phyloP scores from a whole-genome alignment of 2,113 vertebrate species.

The Plotosus lineatus region DNA sequence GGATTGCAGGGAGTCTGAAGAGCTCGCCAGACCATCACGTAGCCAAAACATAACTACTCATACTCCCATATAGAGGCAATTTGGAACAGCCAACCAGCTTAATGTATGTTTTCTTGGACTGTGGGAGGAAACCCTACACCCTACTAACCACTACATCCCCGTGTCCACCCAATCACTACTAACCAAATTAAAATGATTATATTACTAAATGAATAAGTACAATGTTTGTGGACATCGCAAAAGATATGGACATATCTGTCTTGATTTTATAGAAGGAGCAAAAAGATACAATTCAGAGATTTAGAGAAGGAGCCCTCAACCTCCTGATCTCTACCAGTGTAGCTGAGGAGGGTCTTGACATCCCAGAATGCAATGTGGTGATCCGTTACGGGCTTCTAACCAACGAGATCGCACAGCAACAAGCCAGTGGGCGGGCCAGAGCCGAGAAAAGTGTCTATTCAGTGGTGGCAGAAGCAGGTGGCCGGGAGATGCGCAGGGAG shows the following conservation, averaged over 20 bases:
- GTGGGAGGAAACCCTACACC: too few species aligned
- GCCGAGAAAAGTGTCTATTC: conserved; percentile 82
- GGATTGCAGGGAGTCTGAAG: too few species aligned
- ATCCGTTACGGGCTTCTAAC: conserved; percentile 92
- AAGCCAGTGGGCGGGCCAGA: conserved; percentile 88
- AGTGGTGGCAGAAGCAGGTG: conserved; percentile 75
- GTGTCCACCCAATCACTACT: too few species aligned
- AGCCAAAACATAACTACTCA: too few species aligned
- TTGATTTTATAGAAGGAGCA: conserved; percentile 70
- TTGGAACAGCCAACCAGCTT: too few species aligned
- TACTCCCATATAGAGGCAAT: too few species aligned
- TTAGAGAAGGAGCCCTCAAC: conserved; percentile 78
- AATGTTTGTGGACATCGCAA: background rate
- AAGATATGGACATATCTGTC: background rate
- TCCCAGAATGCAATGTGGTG: conserved; percentile 84
- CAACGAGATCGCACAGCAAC: conserved; percentile 90
- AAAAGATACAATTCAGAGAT: conserved; percentile 75
- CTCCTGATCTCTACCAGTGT: conserved; percentile 91
- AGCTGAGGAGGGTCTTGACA: conserved; percentile 90
- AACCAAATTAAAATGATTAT: too few species aligned
- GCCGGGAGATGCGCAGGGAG: conserved; percentile 79
- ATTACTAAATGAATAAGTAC: too few species aligned
- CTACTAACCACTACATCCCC: too few species aligned
- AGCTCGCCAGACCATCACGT: too few species aligned
- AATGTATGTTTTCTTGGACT: too few species aligned